A percentile compares a stretch with the other conserved stretches of the same genome.
These are phyloP conservation scores for Nyctibius grandis DNA, from an alignment of 2,797 vertebrate genomes.

Conservation along the genomic window DNA sequence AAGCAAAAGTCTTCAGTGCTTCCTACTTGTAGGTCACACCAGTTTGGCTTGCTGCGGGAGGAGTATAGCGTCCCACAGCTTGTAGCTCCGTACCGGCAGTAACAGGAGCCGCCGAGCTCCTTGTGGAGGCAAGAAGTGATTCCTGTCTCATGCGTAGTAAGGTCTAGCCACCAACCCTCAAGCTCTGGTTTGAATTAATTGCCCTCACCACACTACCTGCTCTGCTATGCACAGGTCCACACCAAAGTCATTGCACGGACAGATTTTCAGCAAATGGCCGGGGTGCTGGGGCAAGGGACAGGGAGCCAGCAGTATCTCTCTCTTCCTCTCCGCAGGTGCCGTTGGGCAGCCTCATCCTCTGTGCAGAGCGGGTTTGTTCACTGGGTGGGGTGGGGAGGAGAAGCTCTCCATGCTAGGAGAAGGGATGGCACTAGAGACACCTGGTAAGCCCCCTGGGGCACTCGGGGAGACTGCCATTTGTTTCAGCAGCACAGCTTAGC, in stretches of 20 bases:
- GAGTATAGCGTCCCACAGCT: not conserved
- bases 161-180: not conserved
- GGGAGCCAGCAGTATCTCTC: not conserved
- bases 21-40: not conserved
- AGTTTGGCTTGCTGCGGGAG: not conserved
- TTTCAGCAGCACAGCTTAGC: not conserved
- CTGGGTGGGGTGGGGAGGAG: not conserved
- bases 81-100: not conserved
- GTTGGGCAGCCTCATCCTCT: not conserved
- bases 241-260: rapidly evolving
- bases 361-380: not conserved
- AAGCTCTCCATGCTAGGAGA: not conserved
- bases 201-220: not conserved
- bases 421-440: not conserved
- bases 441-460: rapidly evolving
- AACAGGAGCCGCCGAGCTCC: not conserved
- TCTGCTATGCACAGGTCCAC: not conserved
- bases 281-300: not conserved
- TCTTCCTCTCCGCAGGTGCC: not conserved
- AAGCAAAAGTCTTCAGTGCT: not conserved
- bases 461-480: not conserved
- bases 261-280: rapidly evolving
- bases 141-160: not conserved
- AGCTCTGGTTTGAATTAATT: not conserved
- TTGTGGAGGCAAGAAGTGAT: not conserved